These are phyloP conservation scores for Lagothrix lagotricha DNA, from an alignment of 2,797 vertebrate genomes.

Conservation along the genomic window DNA sequence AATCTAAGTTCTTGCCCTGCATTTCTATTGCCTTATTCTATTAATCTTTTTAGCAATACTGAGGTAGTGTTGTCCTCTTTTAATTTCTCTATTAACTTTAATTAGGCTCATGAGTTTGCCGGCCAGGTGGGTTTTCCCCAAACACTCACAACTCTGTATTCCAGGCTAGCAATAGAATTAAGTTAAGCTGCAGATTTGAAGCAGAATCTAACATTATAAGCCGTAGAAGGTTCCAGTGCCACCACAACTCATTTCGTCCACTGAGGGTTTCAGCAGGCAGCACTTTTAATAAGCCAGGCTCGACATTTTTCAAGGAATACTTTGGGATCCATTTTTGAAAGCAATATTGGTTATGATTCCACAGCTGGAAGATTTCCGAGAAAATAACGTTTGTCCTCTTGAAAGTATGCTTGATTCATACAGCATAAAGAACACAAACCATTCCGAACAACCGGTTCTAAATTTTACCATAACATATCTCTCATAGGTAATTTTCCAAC, in stretches of 20 bases:
- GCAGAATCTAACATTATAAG: conserved; percentile 41
- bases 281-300: conserved; percentile 69
- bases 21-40: conserved; percentile 8
- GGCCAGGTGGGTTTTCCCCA: conserved; percentile 85
- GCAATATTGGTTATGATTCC: conserved; percentile 76
- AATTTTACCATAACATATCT: conserved; percentile 21
- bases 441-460: background rate
- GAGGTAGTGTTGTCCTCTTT: conserved; percentile 73
- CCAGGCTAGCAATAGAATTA: conserved; percentile 80
- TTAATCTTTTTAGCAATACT: background rate
- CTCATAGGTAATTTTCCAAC: conserved; percentile 42
- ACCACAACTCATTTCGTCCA: conserved; percentile 60
- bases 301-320: conserved; percentile 68
- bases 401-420: conserved; percentile 50
- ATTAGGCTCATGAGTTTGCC: conserved; percentile 83
- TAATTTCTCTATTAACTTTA: conserved; percentile 84
- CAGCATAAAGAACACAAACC: conserved; percentile 12
- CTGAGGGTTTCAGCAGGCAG: conserved; percentile 65
- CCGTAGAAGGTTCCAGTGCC: conserved; percentile 5
- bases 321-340: conserved; percentile 76
- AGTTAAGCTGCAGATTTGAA: conserved; percentile 72
- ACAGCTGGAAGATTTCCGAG: conserved; percentile 68
- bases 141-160: conserved; percentile 76
- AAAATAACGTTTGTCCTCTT: conserved; percentile 62
- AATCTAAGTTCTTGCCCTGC: conserved; percentile 15